Base-by-base conservation (phyloP, 1,140 invertebrate genomes). In the Thrips palmi region DNA sequence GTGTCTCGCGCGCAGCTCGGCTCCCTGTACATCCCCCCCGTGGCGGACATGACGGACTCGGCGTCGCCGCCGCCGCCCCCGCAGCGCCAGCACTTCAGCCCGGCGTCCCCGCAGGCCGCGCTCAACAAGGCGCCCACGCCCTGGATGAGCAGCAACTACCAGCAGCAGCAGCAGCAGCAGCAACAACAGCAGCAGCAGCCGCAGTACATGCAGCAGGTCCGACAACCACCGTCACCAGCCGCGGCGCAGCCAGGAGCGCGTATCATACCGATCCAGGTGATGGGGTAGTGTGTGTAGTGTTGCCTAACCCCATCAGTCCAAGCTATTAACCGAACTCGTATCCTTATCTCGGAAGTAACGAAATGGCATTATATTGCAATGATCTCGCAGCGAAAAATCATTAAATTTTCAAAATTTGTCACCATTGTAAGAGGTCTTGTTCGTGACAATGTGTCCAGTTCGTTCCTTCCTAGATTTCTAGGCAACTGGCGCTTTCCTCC, bases 61-160 rank as follows among this genome's bases (percentile, higher is more conserved):
- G n/a, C n/a, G n/a, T n/a, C n/a, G n/a, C n/a, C n/a, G n/a, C n/a
- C n/a, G n/a, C n/a, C n/a, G n/a, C n/a, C n/a, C n/a, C n/a, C n/a
- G n/a, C n/a, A n/a, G n/a, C n/a, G 17, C 22, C 2, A 5, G 2
- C 7, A n/a, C 5, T 11, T 7, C 22, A 11, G 4, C n/a, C n/a
- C 15, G 12, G 11, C 18, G 28, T 17, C 25, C 29, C 17, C 33
- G 10, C 27, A 41, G 23, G 21, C 35, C 20, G 60, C 47, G 32
- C 52, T 67, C 12, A 52, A 60, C 6, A 69, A 68, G 46, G 62
- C 66, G 1, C 68, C 68, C 1, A 65, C 67, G 4, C 69, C 69
- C 2, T 71, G 69, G 69, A 55, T 71, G 47, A 62, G 62, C 31
- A 64, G 63, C 33, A 45, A 45, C 11, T 44, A 49, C 22, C 57